phyloP scores from a whole-genome alignment of 2,888 invertebrate genomes.

The Acronicta psi region DNA sequence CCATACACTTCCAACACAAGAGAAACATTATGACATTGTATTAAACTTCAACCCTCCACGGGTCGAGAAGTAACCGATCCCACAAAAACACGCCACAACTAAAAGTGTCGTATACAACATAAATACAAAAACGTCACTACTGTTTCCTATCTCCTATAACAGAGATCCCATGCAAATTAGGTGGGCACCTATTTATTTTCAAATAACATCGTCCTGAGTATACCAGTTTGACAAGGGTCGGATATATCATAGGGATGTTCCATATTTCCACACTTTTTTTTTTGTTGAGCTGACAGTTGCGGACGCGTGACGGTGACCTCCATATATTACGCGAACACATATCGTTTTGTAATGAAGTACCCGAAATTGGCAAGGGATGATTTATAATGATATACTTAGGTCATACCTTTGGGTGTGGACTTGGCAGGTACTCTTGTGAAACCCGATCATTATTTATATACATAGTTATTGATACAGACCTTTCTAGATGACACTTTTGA shows the following conservation, averaged over 20 bases:
- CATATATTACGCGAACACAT: conserved; percentile 70
- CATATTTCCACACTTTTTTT: conserved; percentile 75
- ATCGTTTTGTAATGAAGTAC: conserved; percentile 63
- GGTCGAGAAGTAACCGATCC: conserved; percentile 46
- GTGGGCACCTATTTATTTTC: conserved; percentile 68
- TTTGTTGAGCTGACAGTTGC: conserved; percentile 67
- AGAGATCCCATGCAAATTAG: conserved; percentile 68
- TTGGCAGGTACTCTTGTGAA: conserved; percentile 34
- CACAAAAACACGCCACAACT: conserved; percentile 43
- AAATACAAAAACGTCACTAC: conserved; percentile 47
- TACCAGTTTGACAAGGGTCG: conserved; percentile 74
- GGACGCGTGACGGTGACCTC: conserved; percentile 63
- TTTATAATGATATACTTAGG: conserved; percentile 54
- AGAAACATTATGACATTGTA: conserved; percentile 41
- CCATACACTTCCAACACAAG: conserved; percentile 13
- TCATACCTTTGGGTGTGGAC: conserved; percentile 15
- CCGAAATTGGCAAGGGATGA: conserved; percentile 57
- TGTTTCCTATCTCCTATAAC: conserved; percentile 39
- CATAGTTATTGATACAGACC: background rate
- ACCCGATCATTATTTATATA: conserved; percentile 8
- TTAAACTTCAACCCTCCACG: conserved; percentile 42
- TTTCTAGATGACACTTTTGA: background rate
- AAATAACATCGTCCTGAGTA: conserved; percentile 61
- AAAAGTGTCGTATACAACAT: conserved; percentile 47
- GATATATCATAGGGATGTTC: conserved; percentile 72